Conservation (phyloP, 2,888 invertebrate species). For the Drosophila sordidula region DNA sequence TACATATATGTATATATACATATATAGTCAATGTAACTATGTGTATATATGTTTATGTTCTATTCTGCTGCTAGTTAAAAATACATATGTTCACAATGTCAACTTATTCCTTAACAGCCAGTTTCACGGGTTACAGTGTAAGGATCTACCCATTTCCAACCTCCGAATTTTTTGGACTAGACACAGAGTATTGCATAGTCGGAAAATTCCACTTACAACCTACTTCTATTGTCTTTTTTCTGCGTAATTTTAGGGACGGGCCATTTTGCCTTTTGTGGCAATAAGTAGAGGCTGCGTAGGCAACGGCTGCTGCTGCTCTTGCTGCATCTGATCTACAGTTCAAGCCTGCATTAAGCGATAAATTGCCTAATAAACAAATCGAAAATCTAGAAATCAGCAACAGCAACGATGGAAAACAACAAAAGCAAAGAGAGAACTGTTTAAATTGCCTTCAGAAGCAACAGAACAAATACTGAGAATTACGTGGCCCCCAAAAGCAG, state of each 20-base stretch:
- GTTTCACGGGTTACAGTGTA: too few species aligned
- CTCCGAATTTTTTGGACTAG: not conserved
- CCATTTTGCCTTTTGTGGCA: conserved; percentile 4
- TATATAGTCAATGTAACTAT: too few species aligned
- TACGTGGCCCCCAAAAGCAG: conserved; percentile 58
- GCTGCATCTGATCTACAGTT: conserved; percentile 23
- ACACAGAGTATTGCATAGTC: not conserved
- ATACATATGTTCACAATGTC: too few species aligned
- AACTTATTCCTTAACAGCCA: too few species aligned
- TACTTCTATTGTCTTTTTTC: conserved; percentile 47
- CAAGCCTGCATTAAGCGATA: conserved; percentile 34
- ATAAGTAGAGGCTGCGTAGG: conserved; percentile 5
- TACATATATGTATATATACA: too few species aligned
- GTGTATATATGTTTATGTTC: too few species aligned
- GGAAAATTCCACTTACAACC: not conserved
- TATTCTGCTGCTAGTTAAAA: too few species aligned
- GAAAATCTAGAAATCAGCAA: conserved; percentile 35
- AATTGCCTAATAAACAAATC: conserved; percentile 56
- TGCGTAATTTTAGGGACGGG: conserved; percentile 10
- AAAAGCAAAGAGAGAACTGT: conserved; percentile 4
- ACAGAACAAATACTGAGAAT: conserved; percentile 61
- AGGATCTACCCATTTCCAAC: too few species aligned
- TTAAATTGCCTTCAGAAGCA: conserved; percentile 43
- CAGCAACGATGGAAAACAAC: not conserved
- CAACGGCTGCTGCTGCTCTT: conserved; percentile 6